A percentile compares a stretch with the other conserved stretches of the same genome.
Conservation (phyloP, 2,888 invertebrate genomes). For the Tipula vernalis region DNA sequence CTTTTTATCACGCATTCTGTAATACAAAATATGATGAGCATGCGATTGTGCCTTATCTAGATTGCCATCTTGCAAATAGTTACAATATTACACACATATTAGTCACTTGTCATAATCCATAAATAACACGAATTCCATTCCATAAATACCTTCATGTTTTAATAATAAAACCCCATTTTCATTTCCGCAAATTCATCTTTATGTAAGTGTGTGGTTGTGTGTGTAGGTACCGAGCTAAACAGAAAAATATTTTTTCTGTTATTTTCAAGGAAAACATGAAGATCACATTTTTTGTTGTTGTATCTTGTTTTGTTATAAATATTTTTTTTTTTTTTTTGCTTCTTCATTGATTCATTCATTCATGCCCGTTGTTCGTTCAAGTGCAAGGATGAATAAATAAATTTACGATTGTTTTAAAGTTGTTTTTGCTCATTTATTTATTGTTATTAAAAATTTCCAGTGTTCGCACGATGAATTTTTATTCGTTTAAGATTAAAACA, state of each 20-base stretch:
- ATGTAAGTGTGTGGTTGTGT: not conserved
- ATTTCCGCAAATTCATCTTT: not conserved
- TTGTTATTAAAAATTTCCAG: not conserved
- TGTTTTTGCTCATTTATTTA: not conserved
- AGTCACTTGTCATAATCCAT: not conserved
- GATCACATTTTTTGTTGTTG: not conserved
- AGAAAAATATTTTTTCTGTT: not conserved
- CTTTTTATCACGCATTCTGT: not conserved
- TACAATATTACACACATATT: no score
- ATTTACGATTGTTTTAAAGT: not conserved
- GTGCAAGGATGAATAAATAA: slow-evolving; percentile 4
- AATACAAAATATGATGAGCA: not conserved
- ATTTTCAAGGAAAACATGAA: not conserved
- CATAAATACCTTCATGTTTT: not conserved
- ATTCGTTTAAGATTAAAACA: not conserved
- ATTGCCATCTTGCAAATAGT: not conserved
- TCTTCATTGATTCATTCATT: not conserved
- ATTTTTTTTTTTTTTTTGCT: not conserved
- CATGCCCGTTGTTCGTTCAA: not conserved
- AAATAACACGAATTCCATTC: not conserved
- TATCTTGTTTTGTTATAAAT: not conserved
- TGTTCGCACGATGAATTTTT: not conserved
- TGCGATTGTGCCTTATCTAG: not conserved
- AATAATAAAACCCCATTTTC: not conserved
- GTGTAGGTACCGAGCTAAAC: not conserved